phyloP scores from a whole-genome alignment of 37 sponge, comb jelly and placozoan genomes.

The Geodia barretti region DNA sequence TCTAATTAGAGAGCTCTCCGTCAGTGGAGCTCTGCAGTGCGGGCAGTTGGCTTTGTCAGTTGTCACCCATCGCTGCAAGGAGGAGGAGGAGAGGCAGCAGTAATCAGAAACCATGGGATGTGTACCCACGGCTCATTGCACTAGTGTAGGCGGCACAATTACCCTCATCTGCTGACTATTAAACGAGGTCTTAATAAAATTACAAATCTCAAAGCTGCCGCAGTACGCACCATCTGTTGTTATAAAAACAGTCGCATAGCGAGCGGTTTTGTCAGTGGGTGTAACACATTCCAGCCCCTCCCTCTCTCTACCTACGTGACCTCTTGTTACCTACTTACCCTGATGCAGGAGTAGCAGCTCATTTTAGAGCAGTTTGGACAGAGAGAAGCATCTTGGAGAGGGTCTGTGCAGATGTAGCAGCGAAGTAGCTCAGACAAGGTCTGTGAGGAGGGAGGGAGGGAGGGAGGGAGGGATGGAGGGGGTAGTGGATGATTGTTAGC shows the following conservation, averaged over 20 bases:
- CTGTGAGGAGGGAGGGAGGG: slow-evolving; percentile 11
- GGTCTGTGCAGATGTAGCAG: slow-evolving; percentile 89
- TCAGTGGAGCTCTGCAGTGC: slow-evolving; percentile 28
- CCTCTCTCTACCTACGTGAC: not conserved
- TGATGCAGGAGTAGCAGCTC: slow-evolving; percentile 84
- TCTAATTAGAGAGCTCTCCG: slow-evolving; percentile 23
- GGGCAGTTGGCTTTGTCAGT: slow-evolving; percentile 36
- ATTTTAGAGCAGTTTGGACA: slow-evolving; percentile 96
- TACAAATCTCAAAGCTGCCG: not conserved
- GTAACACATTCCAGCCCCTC: not conserved
- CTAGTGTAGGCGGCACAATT: slow-evolving; percentile 9
- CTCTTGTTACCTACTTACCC: slow-evolving; percentile 63
- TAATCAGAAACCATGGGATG: not conserved
- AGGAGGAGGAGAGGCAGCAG: not conserved
- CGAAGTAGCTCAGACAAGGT: slow-evolving; percentile 79
- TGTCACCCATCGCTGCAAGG: slow-evolving; percentile 37
- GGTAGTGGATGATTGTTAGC: too few species aligned
- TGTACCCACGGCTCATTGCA: not conserved
- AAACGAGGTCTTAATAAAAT: not conserved
- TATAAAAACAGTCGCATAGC: not conserved
- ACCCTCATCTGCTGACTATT: slow-evolving; percentile 19
- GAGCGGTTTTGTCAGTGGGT: not conserved
- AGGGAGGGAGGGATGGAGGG: too few species aligned
- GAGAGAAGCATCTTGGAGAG: slow-evolving; percentile 75
- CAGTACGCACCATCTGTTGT: not conserved